A percentile compares a stretch with the other conserved stretches of the same genome.
Evolutionary conservation across 2,113 vertebrate species (phyloP).

Genomic region (Oncorhynchus keta): DNA sequence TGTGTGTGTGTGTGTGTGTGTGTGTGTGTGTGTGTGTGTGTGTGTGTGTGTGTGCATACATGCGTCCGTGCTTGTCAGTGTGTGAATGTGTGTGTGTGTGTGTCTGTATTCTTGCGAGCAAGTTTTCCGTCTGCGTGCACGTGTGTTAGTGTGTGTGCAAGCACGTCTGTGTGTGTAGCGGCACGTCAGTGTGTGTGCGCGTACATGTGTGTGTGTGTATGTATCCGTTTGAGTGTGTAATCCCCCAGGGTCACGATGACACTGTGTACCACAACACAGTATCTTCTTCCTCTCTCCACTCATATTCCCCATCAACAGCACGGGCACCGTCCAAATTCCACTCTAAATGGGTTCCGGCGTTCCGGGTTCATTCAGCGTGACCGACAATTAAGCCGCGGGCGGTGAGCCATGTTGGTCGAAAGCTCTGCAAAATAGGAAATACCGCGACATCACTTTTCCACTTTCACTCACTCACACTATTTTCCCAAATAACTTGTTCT

Average conservation of each 20-base stretch:
- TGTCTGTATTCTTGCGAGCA: not conserved
- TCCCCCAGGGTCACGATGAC: slow-evolving; percentile 49
- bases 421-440: slow-evolving; percentile 68
- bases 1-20: slow-evolving; percentile 3
- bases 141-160: not conserved
- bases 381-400: not conserved
- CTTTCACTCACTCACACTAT: slow-evolving; percentile 31
- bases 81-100: not conserved
- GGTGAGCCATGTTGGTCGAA: slow-evolving; percentile 45
- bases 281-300: slow-evolving; percentile 54
- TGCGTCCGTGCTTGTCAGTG: not conserved
- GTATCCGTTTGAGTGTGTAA: not conserved
- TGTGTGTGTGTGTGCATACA: not conserved
- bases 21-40: slow-evolving; percentile 9
- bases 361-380: not conserved
- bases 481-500: slow-evolving; percentile 54
- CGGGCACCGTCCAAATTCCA: slow-evolving; percentile 53
- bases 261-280: slow-evolving; percentile 52
- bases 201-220: not conserved
- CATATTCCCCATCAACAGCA: slow-evolving; percentile 68
- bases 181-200: not conserved
- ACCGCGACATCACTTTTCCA: slow-evolving; percentile 59
- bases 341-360: slow-evolving; percentile 13
- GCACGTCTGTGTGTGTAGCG: not conserved
- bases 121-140: not conserved